Conservation (phyloP, 1,140 invertebrate genomes). For the Drosophila nigromelanica region DNA sequence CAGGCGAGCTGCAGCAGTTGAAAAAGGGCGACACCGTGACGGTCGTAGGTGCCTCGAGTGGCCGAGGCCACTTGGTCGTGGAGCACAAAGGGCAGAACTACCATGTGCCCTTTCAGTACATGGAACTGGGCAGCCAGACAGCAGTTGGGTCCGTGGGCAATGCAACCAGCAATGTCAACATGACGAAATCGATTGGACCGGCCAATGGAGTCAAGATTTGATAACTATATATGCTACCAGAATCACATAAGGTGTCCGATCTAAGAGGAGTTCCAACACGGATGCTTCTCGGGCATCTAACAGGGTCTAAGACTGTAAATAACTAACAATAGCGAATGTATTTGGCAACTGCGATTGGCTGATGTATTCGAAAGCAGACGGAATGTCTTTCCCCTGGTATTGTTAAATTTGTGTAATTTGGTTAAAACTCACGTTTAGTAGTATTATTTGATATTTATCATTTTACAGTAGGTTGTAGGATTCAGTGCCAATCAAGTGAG, state of each 20-base stretch:
- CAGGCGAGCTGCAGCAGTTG: slow-evolving; percentile 80
- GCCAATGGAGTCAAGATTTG: slow-evolving; percentile 59
- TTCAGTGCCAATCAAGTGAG: slow-evolving; percentile 74
- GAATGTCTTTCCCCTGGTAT: slow-evolving; percentile 1
- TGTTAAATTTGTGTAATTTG: slow-evolving; percentile 9
- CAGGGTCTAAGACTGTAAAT: slow-evolving; percentile 59
- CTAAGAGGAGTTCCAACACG: background rate
- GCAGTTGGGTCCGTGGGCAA: slow-evolving; percentile 24
- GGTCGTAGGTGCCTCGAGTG: slow-evolving; percentile 91
- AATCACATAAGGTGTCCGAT: too few relatives aligned
- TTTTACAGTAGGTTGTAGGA: slow-evolving; percentile 60
- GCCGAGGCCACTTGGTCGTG: slow-evolving; percentile 92
- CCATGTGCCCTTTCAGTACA: slow-evolving; percentile 94
- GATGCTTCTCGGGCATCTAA: background rate
- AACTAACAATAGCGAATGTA: background rate
- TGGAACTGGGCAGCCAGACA: slow-evolving; percentile 82
- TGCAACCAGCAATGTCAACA: slow-evolving; percentile 28
- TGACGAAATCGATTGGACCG: slow-evolving; percentile 24
- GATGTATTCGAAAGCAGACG: background rate
- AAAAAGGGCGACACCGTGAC: slow-evolving; percentile 92
- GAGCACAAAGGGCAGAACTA: slow-evolving; percentile 91
- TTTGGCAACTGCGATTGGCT: background rate
- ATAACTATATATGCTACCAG: background rate
- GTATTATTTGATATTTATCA: slow-evolving; percentile 58
- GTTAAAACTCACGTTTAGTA: slow-evolving; percentile 8